phyloP scores from a whole-genome alignment of 1,140 invertebrate species.

The Ceratina australensis region DNA sequence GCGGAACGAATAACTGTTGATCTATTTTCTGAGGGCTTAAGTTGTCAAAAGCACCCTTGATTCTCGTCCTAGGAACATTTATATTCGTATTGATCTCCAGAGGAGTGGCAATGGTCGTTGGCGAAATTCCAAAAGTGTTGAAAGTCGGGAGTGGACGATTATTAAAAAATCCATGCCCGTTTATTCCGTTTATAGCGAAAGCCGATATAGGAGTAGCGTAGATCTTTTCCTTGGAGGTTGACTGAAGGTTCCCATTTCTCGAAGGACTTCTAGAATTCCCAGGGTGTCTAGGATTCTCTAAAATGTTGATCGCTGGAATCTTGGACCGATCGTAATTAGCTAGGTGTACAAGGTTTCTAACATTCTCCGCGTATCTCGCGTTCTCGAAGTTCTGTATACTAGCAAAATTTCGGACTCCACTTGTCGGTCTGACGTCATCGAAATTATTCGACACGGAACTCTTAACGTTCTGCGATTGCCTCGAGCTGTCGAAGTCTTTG shows the following conservation, averaged over 20 bases:
- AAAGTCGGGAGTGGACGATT: not conserved
- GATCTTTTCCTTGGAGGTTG: not conserved
- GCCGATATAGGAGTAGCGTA: not conserved
- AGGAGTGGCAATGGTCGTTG: slow-evolving; percentile 5
- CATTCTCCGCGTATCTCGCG: slow-evolving; percentile 23
- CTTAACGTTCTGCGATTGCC: not conserved
- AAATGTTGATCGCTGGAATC: not conserved
- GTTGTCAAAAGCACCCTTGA: not conserved
- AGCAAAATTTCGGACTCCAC: not conserved
- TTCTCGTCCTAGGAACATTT: slow-evolving; percentile 63
- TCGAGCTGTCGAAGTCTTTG: not conserved
- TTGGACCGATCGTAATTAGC: not conserved
- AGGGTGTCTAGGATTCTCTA: not conserved
- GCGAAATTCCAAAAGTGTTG: not conserved
- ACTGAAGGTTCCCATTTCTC: not conserved
- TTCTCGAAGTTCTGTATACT: not conserved
- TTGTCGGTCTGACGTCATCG: not conserved
- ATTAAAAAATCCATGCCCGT: not conserved
- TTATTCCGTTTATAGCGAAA: not conserved
- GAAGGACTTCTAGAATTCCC: not conserved
- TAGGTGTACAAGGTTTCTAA: not conserved
- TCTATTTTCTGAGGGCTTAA: not conserved
- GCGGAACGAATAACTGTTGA: slow-evolving; percentile 2
- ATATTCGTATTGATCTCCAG: slow-evolving; percentile 70
- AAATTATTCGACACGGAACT: not conserved